Conservation (phyloP, 2,888 invertebrate genomes). For the Galerucella pusilla region DNA sequence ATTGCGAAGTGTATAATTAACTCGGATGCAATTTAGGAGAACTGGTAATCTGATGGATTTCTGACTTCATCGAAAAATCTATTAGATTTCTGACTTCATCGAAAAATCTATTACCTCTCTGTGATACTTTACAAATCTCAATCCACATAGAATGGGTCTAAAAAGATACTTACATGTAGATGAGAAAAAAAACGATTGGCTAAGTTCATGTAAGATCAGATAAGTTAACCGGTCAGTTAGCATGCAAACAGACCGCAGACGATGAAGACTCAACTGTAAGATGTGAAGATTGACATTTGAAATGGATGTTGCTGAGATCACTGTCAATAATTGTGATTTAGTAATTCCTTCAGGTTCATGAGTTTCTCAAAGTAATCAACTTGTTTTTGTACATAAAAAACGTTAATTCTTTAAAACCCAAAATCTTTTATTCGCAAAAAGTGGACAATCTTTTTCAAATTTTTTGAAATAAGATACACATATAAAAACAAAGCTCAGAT, state of each 20-base stretch:
- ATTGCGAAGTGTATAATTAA: too few relatives aligned
- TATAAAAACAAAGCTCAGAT: constrained; percentile 19
- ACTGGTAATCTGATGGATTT: too few relatives aligned
- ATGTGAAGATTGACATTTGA: background rate
- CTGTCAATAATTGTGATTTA: background rate
- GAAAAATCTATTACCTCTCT: too few relatives aligned
- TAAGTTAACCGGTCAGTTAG: too few relatives aligned
- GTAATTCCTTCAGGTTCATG: background rate
- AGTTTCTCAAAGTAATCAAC: background rate
- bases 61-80: too few relatives aligned
- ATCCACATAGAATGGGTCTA: too few relatives aligned
- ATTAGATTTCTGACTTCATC: too few relatives aligned
- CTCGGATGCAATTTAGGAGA: too few relatives aligned
- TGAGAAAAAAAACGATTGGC: too few relatives aligned
- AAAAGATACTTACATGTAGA: too few relatives aligned
- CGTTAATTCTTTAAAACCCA: background rate
- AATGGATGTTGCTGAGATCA: background rate
- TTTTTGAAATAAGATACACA: background rate
- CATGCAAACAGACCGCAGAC: background rate
- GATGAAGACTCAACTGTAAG: background rate
- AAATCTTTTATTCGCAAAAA: background rate
- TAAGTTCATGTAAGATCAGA: too few relatives aligned
- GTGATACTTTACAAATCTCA: too few relatives aligned
- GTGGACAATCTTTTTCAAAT: background rate
- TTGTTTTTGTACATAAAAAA: background rate